phyloP scores from a whole-genome alignment of 2,888 invertebrate genomes.

The Hydriomena furcata region DNA sequence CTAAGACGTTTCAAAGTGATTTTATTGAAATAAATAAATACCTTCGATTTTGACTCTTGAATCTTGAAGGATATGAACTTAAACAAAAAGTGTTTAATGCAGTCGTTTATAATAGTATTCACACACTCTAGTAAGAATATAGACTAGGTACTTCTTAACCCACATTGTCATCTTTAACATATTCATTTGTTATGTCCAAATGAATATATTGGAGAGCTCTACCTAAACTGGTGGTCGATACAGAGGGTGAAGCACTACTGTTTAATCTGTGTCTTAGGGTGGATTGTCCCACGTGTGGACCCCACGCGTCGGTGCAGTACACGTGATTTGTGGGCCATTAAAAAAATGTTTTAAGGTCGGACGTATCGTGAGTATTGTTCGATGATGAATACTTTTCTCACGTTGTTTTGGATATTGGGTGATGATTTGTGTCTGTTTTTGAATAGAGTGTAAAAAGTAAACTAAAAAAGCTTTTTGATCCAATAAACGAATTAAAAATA shows the following conservation, averaged over 20 bases:
- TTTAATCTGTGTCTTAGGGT: constrained; percentile 23
- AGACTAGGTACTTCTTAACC: too few relatives aligned
- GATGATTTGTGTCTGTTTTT: constrained; percentile 18
- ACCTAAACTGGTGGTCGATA: constrained; percentile 1
- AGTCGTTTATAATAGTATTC: too few relatives aligned
- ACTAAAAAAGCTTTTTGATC: too few relatives aligned
- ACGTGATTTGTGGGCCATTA: constrained; percentile 72
- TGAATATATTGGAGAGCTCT: constrained; percentile 13
- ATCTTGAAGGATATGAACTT: too few relatives aligned
- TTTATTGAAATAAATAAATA: too few relatives aligned
- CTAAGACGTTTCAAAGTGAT: too few relatives aligned
- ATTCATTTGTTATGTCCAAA: constrained; percentile 23
- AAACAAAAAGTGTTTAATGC: too few relatives aligned
- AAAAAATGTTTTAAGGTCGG: constrained; percentile 49
- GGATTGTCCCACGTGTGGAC: constrained; percentile 71
- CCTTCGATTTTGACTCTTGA: too few relatives aligned
- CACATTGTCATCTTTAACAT: constrained; percentile 14
- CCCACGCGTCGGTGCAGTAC: constrained; percentile 70
- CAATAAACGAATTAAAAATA: too few relatives aligned
- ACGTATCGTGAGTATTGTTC: constrained; percentile 18
- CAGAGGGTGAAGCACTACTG: constrained; percentile 13
- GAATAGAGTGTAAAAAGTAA: too few relatives aligned
- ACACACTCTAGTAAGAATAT: too few relatives aligned
- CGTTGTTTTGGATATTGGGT: constrained; percentile 14
- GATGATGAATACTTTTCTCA: constrained; percentile 23